phyloP scores from a whole-genome alignment of 2,797 vertebrate genomes.

The Rachycentron canadum region DNA sequence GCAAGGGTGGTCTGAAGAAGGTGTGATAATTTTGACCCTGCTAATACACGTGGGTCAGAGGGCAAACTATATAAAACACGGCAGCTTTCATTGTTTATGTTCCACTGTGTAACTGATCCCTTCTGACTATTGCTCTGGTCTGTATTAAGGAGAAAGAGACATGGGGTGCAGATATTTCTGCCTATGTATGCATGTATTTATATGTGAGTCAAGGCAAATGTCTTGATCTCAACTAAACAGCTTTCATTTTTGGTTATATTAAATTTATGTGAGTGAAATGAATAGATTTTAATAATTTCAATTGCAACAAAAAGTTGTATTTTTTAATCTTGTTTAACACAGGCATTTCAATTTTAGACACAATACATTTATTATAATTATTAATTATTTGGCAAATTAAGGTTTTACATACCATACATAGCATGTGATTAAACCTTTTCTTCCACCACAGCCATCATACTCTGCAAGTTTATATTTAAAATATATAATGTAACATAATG shows the following conservation, averaged over 20 bases:
- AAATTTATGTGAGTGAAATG: neutral
- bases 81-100: constrained; percentile 64
- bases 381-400: neutral
- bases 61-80: constrained; percentile 63
- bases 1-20: constrained; percentile 51
- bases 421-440: neutral
- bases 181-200: neutral
- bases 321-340: too few relatives aligned
- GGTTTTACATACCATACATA: neutral
- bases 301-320: neutral
- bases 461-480: neutral
- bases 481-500: neutral
- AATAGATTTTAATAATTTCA: neutral
- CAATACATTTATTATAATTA: neutral
- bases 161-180: neutral
- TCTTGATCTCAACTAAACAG: neutral
- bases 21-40: constrained; percentile 60
- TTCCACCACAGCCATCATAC: neutral
- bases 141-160: constrained; percentile 1
- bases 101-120: constrained; percentile 57
- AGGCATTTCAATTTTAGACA: neutral
- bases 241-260: too few relatives aligned
- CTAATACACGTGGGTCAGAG: constrained; percentile 50
- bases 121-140: constrained; percentile 23
- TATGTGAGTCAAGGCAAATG: neutral